These are phyloP conservation scores for Tupaia tana DNA, from an alignment of 2,113 vertebrate species.

Conservation along the genomic window DNA sequence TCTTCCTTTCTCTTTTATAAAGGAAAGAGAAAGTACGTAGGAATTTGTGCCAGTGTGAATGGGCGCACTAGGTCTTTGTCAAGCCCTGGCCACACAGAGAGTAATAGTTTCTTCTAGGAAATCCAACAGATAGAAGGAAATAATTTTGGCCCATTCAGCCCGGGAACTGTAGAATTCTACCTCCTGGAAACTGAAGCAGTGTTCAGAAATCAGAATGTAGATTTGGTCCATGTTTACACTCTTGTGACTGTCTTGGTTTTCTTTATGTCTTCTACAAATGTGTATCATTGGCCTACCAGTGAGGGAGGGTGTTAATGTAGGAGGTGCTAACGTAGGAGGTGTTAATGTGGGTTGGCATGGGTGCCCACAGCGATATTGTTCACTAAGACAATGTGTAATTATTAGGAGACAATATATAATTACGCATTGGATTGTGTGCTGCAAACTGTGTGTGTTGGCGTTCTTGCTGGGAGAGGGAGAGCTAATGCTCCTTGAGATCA, in stretches of 20 bases:
- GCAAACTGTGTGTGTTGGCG: conserved; percentile 30
- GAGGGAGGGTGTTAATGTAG: conserved; percentile 17
- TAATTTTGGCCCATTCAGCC: not conserved
- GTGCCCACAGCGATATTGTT: conserved; percentile 59
- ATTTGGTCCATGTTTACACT: not conserved
- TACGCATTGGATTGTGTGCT: conserved; percentile 60
- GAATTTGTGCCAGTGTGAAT: conserved; percentile 10
- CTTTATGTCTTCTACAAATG: not conserved
- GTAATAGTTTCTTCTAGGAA: conserved; percentile 32
- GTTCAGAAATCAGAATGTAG: not conserved
- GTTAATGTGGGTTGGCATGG: conserved; percentile 56
- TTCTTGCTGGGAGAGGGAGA: conserved; percentile 6
- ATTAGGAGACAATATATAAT: conserved; percentile 75
- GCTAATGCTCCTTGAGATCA: conserved; percentile 57
- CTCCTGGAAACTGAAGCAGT: conserved; percentile 26
- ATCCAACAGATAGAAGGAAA: not conserved
- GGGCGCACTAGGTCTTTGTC: conserved; percentile 11
- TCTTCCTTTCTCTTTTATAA: too few species aligned
- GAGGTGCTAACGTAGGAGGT: conserved; percentile 57
- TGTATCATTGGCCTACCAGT: not conserved
- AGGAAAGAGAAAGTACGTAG: not conserved
- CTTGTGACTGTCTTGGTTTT: conserved; percentile 22
- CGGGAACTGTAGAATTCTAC: not conserved
- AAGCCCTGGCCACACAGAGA: not conserved
- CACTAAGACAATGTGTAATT: conserved; percentile 74